phyloP scores from a whole-genome alignment of 2,113 vertebrate genomes.

The Alaudala cheleensis region DNA sequence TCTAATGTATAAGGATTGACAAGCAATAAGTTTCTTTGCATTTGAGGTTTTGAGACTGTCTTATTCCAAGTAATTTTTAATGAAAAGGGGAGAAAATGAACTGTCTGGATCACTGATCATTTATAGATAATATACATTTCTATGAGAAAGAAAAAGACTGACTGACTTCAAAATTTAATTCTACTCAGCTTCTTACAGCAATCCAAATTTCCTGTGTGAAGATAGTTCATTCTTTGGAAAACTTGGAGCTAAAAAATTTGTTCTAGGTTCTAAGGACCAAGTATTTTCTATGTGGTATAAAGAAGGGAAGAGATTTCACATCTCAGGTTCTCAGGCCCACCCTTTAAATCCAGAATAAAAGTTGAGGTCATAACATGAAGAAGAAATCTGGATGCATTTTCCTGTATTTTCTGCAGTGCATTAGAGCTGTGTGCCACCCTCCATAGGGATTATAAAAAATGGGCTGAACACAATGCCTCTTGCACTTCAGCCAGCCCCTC shows the following conservation, averaged over 20 bases:
- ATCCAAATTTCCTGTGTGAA: not conserved
- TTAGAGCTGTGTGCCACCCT: not conserved
- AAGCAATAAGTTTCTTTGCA: not conserved
- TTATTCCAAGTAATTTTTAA: not conserved
- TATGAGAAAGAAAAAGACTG: not conserved
- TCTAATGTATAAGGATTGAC: not conserved
- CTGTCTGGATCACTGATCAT: not conserved
- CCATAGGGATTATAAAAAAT: fast-evolving
- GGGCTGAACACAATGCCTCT: not conserved
- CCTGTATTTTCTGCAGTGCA: not conserved
- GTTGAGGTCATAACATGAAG: not conserved
- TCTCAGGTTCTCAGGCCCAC: not conserved
- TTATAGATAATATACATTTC: not conserved
- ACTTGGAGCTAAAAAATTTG: not conserved
- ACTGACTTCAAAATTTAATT: not conserved
- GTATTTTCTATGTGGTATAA: not conserved
- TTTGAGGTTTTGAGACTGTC: not conserved
- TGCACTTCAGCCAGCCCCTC: not conserved
- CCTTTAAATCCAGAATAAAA: not conserved
- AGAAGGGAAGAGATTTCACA: not conserved
- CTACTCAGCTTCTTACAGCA: not conserved
- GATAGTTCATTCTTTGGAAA: not conserved
- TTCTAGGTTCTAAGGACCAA: not conserved
- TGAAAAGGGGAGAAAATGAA: not conserved
- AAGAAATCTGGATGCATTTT: not conserved